Evolutionary conservation across 2,888 invertebrate species (phyloP).

Genomic region (Lutraria lutraria): DNA sequence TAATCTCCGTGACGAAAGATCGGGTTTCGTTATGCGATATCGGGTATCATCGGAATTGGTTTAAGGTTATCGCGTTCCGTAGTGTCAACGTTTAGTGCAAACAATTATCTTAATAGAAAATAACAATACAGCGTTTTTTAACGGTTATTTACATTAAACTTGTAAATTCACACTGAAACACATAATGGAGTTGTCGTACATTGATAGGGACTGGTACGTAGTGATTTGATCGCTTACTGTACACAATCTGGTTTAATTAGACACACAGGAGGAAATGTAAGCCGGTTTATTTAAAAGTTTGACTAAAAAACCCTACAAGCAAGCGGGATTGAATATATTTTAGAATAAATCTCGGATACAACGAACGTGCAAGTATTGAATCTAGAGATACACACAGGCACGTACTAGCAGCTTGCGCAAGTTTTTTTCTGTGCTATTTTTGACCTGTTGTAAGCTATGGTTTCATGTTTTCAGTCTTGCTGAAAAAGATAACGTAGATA

Average conservation of each 20-base stretch:
- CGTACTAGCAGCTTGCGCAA: no score
- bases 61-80: slow-evolving; percentile 40
- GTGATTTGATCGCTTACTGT: neutral
- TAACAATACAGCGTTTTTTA: neutral
- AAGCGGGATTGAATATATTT: no score
- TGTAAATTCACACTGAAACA: neutral
- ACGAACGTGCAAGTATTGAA: no score
- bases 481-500: no score
- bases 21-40: slow-evolving; percentile 39
- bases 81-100: slow-evolving; percentile 39
- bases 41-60: slow-evolving; percentile 27
- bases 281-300: no score
- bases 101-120: neutral
- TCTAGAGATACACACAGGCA: no score
- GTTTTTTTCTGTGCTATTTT: no score
- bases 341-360: no score
- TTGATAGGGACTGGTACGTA: neutral
- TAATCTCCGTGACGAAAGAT: slow-evolving; percentile 38
- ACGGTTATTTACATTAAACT: slow-evolving; percentile 3
- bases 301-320: no score
- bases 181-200: neutral
- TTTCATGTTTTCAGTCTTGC: no score
- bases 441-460: no score
- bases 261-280: no score
- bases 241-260: neutral